These are phyloP conservation scores for Okapia johnstoni DNA, from an alignment of 2,113 vertebrate genomes.

Conservation along the genomic window DNA sequence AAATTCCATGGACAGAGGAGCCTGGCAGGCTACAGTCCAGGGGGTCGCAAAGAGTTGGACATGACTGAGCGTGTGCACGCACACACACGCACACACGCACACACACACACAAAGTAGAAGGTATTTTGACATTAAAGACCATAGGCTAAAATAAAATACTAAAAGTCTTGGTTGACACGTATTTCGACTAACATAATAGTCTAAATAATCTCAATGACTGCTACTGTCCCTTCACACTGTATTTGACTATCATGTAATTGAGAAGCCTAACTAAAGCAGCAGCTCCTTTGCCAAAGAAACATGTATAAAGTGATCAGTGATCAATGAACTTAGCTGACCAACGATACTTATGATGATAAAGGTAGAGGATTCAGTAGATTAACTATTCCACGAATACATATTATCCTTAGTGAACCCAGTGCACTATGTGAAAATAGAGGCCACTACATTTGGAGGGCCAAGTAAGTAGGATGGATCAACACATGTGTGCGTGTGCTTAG, in stretches of 20 bases:
- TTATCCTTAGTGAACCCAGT: background rate
- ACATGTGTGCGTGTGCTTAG: background rate
- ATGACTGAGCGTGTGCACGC: background rate
- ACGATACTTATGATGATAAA: background rate
- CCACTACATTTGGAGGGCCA: background rate
- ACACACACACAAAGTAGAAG: background rate
- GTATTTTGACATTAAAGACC: background rate
- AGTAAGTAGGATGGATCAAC: background rate
- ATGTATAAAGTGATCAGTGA: background rate
- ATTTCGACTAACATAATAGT: background rate
- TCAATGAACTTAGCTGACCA: background rate
- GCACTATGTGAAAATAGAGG: background rate
- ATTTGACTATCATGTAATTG: background rate
- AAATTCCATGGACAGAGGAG: background rate
- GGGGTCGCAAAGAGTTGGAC: background rate
- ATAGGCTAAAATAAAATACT: background rate
- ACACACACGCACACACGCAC: no score
- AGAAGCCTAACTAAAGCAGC: background rate
- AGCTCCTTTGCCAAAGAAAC: slow-evolving; percentile 4
- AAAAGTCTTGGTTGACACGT: background rate
- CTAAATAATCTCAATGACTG: background rate
- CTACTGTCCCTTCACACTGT: background rate
- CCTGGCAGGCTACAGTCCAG: background rate
- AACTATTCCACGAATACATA: background rate
- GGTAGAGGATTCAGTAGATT: background rate